Base-by-base conservation (phyloP, 1,140 invertebrate species). In the Chelonus insularis region DNA sequence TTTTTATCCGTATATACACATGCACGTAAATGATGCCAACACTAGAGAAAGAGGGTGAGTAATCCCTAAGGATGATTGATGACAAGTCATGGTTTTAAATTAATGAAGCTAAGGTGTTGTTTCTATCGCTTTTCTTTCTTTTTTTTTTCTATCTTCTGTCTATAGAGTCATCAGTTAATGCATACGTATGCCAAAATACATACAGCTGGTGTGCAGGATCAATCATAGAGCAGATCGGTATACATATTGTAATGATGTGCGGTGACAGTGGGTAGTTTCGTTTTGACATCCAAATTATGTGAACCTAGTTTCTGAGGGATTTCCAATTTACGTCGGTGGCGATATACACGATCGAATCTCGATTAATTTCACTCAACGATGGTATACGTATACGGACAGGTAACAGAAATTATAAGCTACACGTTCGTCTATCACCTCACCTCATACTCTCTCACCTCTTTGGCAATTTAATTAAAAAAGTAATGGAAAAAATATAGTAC, bases 261-360 rank as follows among this genome's bases (percentile, higher is more conserved):
- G 43, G 25, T 18, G 12, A 57, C 32, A 41, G 25, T 16, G 41
- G 14, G 52, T 50, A 60, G 67, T 72, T 73, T 74, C 72, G 67
- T 74, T 75, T 73, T 71, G 67, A 66, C 62, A 63, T 74, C 48
- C 67, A 68, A 74, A 74, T 75, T 74, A 75, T 74, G 73, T 69
- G 70, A 69, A 73, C 68, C 69, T 72, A 74, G 70, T 73, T 73
- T 70, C 65, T 70, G 69, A 73, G 70, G 71, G 68, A 70, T 71
- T 73, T 72, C 68, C 72, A 75, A 75, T 75, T 75, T 75, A 65
- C 72, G 62, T 65, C 47, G 62, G 21, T 32, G 4, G 14, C 25
- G 52, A 57, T 50, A 73, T 68, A 66, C 55, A 51, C 65, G 62
- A 72, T 71, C 69, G 72, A 72, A 74, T 72, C 67, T 68, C 72